A percentile compares a stretch with the other conserved stretches of the same genome.
These are phyloP conservation scores for Pontoporia blainvillei DNA, from an alignment of 2,113 vertebrate species.

Conservation along the genomic window DNA sequence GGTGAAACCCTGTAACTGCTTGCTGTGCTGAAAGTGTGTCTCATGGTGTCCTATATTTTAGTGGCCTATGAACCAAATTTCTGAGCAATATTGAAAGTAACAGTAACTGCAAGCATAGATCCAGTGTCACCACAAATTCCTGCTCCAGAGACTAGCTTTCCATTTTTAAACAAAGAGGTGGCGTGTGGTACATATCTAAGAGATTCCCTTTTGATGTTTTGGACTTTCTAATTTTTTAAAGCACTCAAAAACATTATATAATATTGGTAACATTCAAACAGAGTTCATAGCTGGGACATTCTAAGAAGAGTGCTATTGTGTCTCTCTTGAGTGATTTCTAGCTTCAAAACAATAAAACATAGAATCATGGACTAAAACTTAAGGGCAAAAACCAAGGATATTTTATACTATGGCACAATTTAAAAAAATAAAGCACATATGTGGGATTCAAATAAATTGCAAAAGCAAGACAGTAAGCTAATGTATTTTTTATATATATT, in stretches of 20 bases:
- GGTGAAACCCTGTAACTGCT: background rate
- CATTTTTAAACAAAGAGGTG: constrained; percentile 27
- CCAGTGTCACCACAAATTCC: background rate
- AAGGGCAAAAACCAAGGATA: background rate
- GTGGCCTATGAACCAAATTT: constrained; percentile 8
- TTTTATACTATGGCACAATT: background rate
- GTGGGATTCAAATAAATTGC: constrained; percentile 22
- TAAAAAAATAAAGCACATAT: background rate
- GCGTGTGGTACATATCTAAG: background rate
- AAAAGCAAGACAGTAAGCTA: constrained; percentile 16
- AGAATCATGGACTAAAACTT: background rate
- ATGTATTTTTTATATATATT: background rate
- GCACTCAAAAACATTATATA: background rate
- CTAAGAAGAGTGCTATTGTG: background rate
- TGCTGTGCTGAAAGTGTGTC: constrained; percentile 44
- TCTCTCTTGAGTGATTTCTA: background rate
- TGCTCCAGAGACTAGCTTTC: background rate
- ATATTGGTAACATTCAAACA: background rate
- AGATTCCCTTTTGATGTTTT: background rate
- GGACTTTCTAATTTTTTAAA: constrained; percentile 18
- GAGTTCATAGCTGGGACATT: background rate
- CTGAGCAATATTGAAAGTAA: background rate
- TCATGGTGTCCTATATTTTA: constrained; percentile 17
- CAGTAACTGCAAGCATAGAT: background rate
- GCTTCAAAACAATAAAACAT: background rate